Base-by-base conservation (phyloP, 2,113 vertebrate genomes). In the Pseudorectes ferrugineus region DNA sequence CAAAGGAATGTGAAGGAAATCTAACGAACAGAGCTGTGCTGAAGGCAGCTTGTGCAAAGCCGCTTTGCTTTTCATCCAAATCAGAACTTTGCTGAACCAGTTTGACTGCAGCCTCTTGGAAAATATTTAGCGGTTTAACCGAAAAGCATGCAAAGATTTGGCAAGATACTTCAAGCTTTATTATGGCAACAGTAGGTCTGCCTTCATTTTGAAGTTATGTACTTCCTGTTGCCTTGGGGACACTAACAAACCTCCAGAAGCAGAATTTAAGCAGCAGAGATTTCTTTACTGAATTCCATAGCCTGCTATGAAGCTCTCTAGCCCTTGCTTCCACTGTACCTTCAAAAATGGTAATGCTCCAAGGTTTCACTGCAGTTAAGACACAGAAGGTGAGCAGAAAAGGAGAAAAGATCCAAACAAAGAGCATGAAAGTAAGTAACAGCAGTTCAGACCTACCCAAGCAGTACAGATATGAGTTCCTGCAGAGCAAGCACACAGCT, bases 21-120 rank as follows among this genome's bases (percentile, higher is more conserved):
- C 17, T 6, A 11, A 63, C 0, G 1, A 18, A 19, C 0, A 20
- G 4, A 25, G 70, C 78, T 0, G 4, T 0, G 0, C 65, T 13
- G 12, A 15, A 21, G 31, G 15, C 7, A 4, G 25, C 12, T 19
- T 3, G 2, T 5, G 36, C 49, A 61, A 51, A 72, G 57, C 52
- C 0, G 0, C 51, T 70, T 43, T 78, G 49, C 55, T 66, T 59
- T 55, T 21, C 57, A 51, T 21, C 61, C 46, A 6, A 7, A 36
- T 33, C 7, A 42, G 11, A 85, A 42, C 75, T 71, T 15, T 11
- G 33, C 42, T 35, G 11, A 87, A 61, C 52, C 57, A 36, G 45
- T 61, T 1, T 68, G 67, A 42, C 40, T 10, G 0, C 68, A 52
- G 42, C 11, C 14, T 89, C 36, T 31, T 8, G 12, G 52, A 55